Evolutionary conservation across 1,140 invertebrate species (phyloP), one percentile per base, ranked within the genome.

Genomic region (Mycetomoellerius zeteki): DNA sequence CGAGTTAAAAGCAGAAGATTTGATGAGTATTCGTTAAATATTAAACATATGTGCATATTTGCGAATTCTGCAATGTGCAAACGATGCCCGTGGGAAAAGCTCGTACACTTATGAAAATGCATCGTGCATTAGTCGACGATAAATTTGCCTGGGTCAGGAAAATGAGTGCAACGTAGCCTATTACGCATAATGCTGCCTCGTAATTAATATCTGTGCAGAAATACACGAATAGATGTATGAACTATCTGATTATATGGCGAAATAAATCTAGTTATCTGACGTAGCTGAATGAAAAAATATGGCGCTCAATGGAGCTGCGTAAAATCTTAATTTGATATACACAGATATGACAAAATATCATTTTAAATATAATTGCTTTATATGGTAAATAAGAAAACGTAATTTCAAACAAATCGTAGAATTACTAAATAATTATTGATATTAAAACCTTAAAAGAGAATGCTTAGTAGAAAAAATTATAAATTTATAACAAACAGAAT

Each of bases 21-120:
- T 69, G 0, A 16, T n/a, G 5, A 56, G 54, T 58, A 47, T 82
- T 73, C 8, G 67, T 58, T 58, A 54, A 60, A 82, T 62, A 82
- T 82, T 56, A 50, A 72, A 43, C 30, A 10, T 7, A 33, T 14
- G 27, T 50, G 77, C 27, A n/a, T 33, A 62, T 47, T 27, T 60
- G 54, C 54, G 24, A 50, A 3, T 73, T 37, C 19, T 21, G 81
- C 86, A 62, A 33, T 64, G 30, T 43, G 84, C 47, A 65, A 85
- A 77, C 43, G 69, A 75, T 27, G 54, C 80, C 33, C 80, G 37
- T 37, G 80, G 54, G 80, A 75, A 75, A 60, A 75, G 80, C 69
- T 75, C 80, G 54, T 60, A 21, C 80, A 72, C 69, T 73, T 84
- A 84, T 84, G 80, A 84, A 84, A 84, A 84, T 84, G 52, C 80